Evolutionary conservation across 2,797 vertebrate species (phyloP).

Genomic region (Megaceryle alcyon): DNA sequence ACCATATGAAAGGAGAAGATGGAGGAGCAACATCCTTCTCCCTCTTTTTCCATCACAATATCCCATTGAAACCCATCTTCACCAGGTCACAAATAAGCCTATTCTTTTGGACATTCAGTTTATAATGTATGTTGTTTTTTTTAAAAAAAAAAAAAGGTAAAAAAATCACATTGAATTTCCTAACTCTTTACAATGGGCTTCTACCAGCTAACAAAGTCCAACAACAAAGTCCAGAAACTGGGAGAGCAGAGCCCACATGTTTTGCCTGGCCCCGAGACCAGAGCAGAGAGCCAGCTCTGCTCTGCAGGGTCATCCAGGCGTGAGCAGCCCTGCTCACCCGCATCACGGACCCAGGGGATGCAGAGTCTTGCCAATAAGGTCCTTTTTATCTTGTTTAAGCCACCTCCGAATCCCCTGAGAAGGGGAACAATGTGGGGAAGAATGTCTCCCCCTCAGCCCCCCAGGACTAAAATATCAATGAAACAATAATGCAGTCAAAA

Average conservation of each 20-base stretch:
- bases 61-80: conserved; percentile 8
- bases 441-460: background rate
- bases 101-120: conserved; percentile 15
- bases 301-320: background rate
- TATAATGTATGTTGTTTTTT: background rate
- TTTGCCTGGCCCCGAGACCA: background rate
- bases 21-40: conserved; percentile 35
- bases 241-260: background rate
- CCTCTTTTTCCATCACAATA: background rate
- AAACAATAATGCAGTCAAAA: conserved; percentile 34
- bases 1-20: background rate
- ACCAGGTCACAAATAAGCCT: background rate
- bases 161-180: conserved; percentile 28
- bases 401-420: conserved; percentile 46
- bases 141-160: background rate
- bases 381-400: conserved; percentile 22
- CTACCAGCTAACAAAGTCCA: background rate
- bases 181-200: background rate
- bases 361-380: conserved; percentile 8
- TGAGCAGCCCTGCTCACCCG: background rate
- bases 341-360: background rate
- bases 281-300: conserved; percentile 64
- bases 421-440: conserved; percentile 7
- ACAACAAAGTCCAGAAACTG: background rate
- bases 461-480: conserved; percentile 42